Base-by-base conservation (phyloP, 1,140 invertebrate genomes). In the Subanguina moxae region DNA sequence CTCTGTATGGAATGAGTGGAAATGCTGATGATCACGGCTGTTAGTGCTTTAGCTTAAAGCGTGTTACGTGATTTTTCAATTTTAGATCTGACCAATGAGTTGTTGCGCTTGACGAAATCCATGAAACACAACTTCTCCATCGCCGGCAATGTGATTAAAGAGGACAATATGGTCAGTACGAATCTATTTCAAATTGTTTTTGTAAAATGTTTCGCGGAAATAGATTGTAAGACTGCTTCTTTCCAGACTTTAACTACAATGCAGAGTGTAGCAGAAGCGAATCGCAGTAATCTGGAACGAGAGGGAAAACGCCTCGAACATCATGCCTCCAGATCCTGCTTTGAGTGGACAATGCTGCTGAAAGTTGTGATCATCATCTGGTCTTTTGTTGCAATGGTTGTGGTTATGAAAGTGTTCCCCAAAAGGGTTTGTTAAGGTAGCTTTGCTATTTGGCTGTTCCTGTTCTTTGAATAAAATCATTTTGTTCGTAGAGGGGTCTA, bases 401-500 rank as follows among this genome's bases (percentile, higher is more conserved):
- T 81, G 27, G 19, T 81, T 23, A 82, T 81, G 73, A 72, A 74
- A 59, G 57, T 82, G 23, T 82, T 83, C 62, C 78, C 71, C 17
- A 80, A 83, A 66, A 15, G 25, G n/a, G n/a, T n/a, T n/a, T n/a
- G 89, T 46, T 63, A 73, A 73, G 77, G 78, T 78, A 27, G 15
- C 15, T 17, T 27, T 28, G 27, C n/a, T 21, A 43, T 19, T 64
- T 32, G n/a, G 57, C 19, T 64, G 30, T 17, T 25, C n/a, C 27
- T 23, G n/a, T 42, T 57, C 42, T n/a, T n/a, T n/a, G n/a, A n/a
- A n/a, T n/a, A n/a, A 62, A 59, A 64, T 72, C 74, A 64, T 52
- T 57, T 75, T 80, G 78, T 77, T 38, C 11, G 11, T 84, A 90
- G 92, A 94, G 81, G 91, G 90, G 45, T 86, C 89, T 25, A 83